phyloP scores from a whole-genome alignment of 2,888 invertebrate species.

The Argyresthia goedartella region DNA sequence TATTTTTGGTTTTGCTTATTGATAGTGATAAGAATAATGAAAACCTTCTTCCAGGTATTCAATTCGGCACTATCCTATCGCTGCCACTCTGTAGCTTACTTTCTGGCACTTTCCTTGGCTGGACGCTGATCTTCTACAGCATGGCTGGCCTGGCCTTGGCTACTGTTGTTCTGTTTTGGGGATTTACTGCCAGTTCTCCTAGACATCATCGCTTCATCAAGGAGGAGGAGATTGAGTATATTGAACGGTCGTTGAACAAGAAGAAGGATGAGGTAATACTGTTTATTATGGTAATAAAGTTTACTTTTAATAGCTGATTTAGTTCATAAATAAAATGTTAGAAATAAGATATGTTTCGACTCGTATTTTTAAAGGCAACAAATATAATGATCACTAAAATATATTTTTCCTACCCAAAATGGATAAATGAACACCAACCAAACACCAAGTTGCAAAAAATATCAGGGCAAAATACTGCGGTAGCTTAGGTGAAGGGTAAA shows the following conservation, averaged over 20 bases:
- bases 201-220: slow-evolving; percentile 49
- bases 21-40: too few relatives aligned
- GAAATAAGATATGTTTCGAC: too few relatives aligned
- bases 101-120: slow-evolving; percentile 50
- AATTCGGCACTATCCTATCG: slow-evolving; percentile 73
- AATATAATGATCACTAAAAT: too few relatives aligned
- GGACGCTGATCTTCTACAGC: slow-evolving; percentile 72
- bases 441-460: too few relatives aligned
- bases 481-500: too few relatives aligned
- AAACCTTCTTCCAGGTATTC: slow-evolving; percentile 50
- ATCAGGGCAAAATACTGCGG: too few relatives aligned
- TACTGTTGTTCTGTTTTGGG: slow-evolving; percentile 54
- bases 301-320: too few relatives aligned
- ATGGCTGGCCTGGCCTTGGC: slow-evolving; percentile 52
- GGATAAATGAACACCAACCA: too few relatives aligned
- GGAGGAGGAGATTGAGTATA: slow-evolving; percentile 52
- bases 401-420: too few relatives aligned
- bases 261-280: slow-evolving; percentile 67
- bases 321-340: too few relatives aligned
- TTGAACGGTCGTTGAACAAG: slow-evolving; percentile 57
- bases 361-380: too few relatives aligned
- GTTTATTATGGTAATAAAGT: slow-evolving; percentile 8
- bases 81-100: slow-evolving; percentile 69
- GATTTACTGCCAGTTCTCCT: slow-evolving; percentile 60
- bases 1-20: too few relatives aligned